Evolutionary conservation across 2,113 vertebrate genomes (phyloP).

Genomic region (Vidua macroura): DNA sequence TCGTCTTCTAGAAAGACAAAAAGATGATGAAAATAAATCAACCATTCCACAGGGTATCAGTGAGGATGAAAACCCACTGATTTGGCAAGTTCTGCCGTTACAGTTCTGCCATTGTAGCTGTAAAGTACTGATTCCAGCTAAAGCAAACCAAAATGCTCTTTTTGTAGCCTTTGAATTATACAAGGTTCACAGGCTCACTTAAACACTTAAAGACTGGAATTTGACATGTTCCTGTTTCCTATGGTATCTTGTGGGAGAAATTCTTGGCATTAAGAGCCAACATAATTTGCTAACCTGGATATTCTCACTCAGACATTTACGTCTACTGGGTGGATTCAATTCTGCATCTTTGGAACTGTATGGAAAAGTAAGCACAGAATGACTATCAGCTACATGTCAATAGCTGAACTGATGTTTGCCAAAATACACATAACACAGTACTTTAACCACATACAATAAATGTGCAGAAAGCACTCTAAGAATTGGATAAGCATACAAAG

Average conservation of each 20-base stretch:
- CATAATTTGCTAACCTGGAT: not conserved
- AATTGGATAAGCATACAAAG: not conserved
- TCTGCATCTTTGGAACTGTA: not conserved
- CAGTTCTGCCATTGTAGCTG: not conserved
- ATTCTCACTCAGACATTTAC: not conserved
- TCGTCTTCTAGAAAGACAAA: slow-evolving; percentile 28
- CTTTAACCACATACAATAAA: not conserved
- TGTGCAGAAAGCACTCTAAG: not conserved
- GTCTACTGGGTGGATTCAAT: not conserved
- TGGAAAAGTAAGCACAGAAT: not conserved
- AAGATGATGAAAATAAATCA: slow-evolving; percentile 50
- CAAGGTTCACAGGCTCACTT: not conserved
- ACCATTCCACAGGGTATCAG: not conserved
- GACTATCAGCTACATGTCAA: not conserved
- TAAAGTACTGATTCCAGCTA: not conserved
- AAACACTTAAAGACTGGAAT: not conserved
- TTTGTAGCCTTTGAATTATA: not conserved
- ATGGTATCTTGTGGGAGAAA: not conserved
- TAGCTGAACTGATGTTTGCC: not conserved
- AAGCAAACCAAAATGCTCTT: not conserved
- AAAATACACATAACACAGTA: not conserved
- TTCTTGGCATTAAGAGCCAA: not conserved
- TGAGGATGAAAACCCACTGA: slow-evolving; percentile 26
- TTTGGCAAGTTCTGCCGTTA: slow-evolving; percentile 10
- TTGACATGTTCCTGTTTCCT: not conserved